phyloP scores from a whole-genome alignment of 2,797 vertebrate genomes.

The Coregonus sp. region DNA sequence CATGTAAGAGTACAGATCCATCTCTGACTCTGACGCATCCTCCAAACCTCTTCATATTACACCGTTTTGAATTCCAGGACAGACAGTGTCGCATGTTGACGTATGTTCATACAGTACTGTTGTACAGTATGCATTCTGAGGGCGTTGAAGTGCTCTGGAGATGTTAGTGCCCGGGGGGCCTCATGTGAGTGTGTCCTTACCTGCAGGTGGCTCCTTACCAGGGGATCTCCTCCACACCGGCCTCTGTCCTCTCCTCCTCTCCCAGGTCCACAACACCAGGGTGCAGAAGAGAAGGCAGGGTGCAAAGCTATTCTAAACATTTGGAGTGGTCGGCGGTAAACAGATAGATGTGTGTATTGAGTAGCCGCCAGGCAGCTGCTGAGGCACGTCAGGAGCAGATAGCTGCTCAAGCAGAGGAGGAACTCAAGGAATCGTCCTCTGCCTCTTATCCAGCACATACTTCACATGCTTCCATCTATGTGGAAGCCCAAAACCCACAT shows the following conservation, averaged over 20 bases:
- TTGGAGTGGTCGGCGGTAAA: slow-evolving; percentile 26
- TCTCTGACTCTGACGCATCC: not conserved
- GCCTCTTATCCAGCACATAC: slow-evolving; percentile 48
- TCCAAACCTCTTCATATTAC: not conserved
- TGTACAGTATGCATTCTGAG: not conserved
- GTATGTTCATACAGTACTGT: not conserved
- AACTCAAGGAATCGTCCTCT: slow-evolving; percentile 62
- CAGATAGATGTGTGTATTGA: slow-evolving; percentile 40
- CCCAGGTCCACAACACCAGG: slow-evolving; percentile 7
- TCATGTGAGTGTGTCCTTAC: not conserved
- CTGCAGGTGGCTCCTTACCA: not conserved
- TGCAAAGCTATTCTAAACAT: slow-evolving; percentile 22
- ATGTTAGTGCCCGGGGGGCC: not conserved
- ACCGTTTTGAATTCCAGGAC: not conserved
- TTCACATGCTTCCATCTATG: slow-evolving; percentile 43
- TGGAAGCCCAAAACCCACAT: not conserved
- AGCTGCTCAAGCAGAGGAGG: slow-evolving; percentile 33
- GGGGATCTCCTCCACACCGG: not conserved
- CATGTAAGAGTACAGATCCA: not conserved
- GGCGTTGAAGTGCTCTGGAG: not conserved
- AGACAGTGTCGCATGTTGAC: not conserved
- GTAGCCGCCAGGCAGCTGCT: slow-evolving; percentile 34
- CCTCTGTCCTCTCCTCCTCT: not conserved
- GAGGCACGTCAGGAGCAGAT: slow-evolving; percentile 26
- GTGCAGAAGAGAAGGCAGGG: slow-evolving; percentile 16